Percentiles rank a stretch among this genome's conserved stretches.
Conservation (phyloP, 2,888 invertebrate species). For the Tetragnatha montana region DNA sequence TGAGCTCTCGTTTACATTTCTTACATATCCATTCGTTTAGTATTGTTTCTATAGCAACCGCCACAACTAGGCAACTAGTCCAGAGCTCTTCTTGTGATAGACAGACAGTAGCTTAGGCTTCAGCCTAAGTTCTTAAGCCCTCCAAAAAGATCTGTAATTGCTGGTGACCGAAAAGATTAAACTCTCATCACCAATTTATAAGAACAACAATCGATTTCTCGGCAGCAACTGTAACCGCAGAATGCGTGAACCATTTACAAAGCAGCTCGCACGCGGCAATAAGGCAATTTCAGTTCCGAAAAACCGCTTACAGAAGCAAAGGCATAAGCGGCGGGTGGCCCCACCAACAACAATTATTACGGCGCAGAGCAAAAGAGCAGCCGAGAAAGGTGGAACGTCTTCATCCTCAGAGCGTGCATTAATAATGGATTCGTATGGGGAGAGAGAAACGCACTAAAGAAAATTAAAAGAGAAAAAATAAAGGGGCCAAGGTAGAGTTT, state of each 20-base stretch:
- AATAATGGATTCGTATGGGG: constrained; percentile 19
- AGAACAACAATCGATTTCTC: too few species aligned
- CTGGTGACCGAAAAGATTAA: too few species aligned
- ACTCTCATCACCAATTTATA: too few species aligned
- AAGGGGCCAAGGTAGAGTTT: not conserved
- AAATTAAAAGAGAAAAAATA: constrained; percentile 17
- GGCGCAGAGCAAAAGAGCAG: not conserved
- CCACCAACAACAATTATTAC: constrained; percentile 4
- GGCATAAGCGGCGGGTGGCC: not conserved
- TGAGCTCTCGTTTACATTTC: too few species aligned
- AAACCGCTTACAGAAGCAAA: not conserved
- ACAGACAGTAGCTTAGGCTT: too few species aligned
- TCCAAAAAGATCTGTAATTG: too few species aligned
- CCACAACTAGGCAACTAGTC: too few species aligned
- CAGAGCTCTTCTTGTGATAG: too few species aligned
- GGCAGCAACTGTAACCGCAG: not conserved
- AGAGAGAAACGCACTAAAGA: not conserved
- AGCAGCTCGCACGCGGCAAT: not conserved
- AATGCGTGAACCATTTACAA: not conserved
- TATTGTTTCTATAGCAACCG: too few species aligned
- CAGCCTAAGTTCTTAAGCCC: too few species aligned
- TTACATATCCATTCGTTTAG: too few species aligned
- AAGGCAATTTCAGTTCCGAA: not conserved
- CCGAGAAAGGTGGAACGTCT: not conserved
- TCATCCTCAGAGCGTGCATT: not conserved